Conservation (phyloP, 1,140 invertebrate species). For the Contarinia nasturtii region DNA sequence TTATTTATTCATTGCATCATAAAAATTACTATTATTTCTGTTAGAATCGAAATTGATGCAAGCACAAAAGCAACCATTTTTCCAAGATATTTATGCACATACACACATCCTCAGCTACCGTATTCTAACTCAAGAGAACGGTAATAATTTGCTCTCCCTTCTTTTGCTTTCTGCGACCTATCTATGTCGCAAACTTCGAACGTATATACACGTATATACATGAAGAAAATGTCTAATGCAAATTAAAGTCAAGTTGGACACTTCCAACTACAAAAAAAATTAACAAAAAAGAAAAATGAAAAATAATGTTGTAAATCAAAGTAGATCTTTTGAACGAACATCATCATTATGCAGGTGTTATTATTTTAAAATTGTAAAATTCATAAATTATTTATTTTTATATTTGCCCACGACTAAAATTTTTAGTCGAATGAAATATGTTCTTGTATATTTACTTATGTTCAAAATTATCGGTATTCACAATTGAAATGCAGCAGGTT, state of each 20-base stretch:
- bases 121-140: too few species aligned
- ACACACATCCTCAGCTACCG: too few species aligned
- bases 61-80: not conserved
- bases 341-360: not conserved
- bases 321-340: not conserved
- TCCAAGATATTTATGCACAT: not conserved
- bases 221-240: too few species aligned
- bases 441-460: not conserved
- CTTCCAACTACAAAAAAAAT: too few species aligned
- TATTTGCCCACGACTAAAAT: not conserved
- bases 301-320: not conserved
- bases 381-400: not conserved
- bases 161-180: too few species aligned
- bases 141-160: too few species aligned
- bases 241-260: too few species aligned
- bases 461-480: not conserved
- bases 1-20: not conserved
- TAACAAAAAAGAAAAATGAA: too few species aligned
- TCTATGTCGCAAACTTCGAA: too few species aligned
- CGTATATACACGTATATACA: too few species aligned
- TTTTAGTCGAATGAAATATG: too few species aligned
- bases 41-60: not conserved
- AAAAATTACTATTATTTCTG: not conserved
- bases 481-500: not conserved
- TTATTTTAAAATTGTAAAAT: not conserved